Percentiles rank a stretch among this genome's conserved stretches.
phyloP scores from a whole-genome alignment of 2,113 vertebrate genomes.

The Gallinago jamesoni region DNA sequence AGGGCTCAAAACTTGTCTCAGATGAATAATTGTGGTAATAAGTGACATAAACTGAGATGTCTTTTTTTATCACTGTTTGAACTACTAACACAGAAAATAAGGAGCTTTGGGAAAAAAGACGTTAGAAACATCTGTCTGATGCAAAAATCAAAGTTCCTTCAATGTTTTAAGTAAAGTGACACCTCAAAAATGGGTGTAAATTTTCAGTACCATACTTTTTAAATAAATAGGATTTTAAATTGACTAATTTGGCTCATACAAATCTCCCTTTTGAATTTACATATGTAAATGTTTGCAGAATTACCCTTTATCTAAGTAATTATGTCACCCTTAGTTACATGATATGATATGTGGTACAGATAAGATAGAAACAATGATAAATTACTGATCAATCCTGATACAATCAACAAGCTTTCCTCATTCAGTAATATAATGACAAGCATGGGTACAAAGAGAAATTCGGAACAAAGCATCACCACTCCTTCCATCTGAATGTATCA shows the following conservation, averaged over 20 bases:
- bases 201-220: background rate
- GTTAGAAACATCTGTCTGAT: background rate
- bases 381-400: background rate
- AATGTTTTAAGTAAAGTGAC: background rate
- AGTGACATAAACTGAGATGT: background rate
- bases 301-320: slow-evolving; percentile 8
- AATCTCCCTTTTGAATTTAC: background rate
- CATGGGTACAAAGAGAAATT: background rate
- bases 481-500: background rate
- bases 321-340: background rate
- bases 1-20: background rate
- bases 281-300: background rate
- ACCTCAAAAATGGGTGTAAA: background rate
- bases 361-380: background rate
- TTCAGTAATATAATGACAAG: background rate
- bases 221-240: background rate
- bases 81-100: background rate
- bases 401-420: background rate
- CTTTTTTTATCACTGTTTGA: background rate
- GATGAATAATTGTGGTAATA: background rate
- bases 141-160: background rate
- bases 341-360: background rate
- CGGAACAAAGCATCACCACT: background rate
- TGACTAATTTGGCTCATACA: background rate
- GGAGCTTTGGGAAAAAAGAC: background rate